Evolutionary conservation across 2,797 vertebrate species (phyloP).

Genomic region (Sternarchorhynchus goeldii): DNA sequence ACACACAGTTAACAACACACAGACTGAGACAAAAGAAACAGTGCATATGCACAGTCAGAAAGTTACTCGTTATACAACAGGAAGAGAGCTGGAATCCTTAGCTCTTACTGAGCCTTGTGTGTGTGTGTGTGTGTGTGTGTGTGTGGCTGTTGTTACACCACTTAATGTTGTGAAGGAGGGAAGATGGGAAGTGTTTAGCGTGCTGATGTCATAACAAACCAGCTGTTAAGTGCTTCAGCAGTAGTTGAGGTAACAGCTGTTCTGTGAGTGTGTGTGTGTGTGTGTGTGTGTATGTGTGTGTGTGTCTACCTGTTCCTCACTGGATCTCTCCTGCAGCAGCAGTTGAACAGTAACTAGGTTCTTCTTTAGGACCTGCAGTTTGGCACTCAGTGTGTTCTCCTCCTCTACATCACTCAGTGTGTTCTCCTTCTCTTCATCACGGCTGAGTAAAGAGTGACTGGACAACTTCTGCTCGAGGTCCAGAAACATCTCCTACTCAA

Average conservation of each 20-base stretch:
- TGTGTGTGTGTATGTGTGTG: constrained; percentile 33
- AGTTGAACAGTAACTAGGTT: constrained; percentile 84
- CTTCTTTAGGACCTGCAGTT: constrained; percentile 82
- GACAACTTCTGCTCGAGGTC: constrained; percentile 86
- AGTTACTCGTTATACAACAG: too few relatives aligned
- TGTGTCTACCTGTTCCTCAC: constrained; percentile 66
- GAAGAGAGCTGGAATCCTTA: too few relatives aligned
- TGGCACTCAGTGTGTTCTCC: constrained; percentile 76
- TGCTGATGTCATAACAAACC: not conserved
- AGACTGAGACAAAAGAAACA: too few relatives aligned
- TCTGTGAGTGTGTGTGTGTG: not conserved
- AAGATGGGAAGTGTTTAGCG: too few relatives aligned
- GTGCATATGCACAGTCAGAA: too few relatives aligned
- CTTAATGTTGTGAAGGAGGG: too few relatives aligned
- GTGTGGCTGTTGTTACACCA: not conserved
- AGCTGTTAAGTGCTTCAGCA: not conserved
- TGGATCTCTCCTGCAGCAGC: constrained; percentile 79
- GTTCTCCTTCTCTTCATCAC: constrained; percentile 63
- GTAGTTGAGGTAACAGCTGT: not conserved
- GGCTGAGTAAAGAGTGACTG: constrained; percentile 60
- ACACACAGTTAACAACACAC: too few relatives aligned
- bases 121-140: constrained; percentile 10
- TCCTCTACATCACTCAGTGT: constrained; percentile 70
- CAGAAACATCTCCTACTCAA: constrained; percentile 79
- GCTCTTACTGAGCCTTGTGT: too few relatives aligned